A percentile compares a stretch with the other conserved stretches of the same genome.
These are phyloP conservation scores for Drosophila murphyi DNA, from an alignment of 1,140 invertebrate genomes.

Conservation along the genomic window DNA sequence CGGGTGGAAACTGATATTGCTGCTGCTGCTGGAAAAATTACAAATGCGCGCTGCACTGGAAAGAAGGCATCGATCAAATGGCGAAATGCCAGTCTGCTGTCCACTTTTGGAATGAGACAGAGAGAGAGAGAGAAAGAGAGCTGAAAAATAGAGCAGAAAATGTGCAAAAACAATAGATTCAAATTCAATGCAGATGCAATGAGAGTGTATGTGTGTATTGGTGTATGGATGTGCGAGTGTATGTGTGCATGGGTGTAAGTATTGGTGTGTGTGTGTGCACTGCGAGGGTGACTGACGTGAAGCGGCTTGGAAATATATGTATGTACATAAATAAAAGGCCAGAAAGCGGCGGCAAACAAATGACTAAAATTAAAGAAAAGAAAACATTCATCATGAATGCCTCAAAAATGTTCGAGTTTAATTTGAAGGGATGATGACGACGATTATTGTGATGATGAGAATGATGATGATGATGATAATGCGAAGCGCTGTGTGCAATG, in stretches of 20 bases:
- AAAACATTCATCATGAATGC: conserved; percentile 77
- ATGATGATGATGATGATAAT: conserved; percentile 15
- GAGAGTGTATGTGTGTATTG: neutral
- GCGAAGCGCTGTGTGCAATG: conserved; percentile 37
- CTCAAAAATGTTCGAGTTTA: conserved; percentile 58
- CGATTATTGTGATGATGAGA: conserved; percentile 11
- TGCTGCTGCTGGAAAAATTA: neutral
- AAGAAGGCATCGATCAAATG: conserved; percentile 11
- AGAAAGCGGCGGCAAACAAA: conserved; percentile 49
- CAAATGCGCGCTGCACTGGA: conserved; percentile 2
- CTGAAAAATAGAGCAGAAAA: conserved; percentile 10
- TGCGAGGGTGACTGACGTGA: conserved; percentile 53
- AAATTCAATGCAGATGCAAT: conserved; percentile 26
- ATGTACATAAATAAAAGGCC: conserved; percentile 24
- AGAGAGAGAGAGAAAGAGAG: neutral
- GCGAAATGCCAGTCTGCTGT: neutral
- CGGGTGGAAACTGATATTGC: too few relatives aligned
- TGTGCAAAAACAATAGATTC: conserved; percentile 24
- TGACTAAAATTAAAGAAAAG: conserved; percentile 79
- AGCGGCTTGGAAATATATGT: neutral
- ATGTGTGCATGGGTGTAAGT: conserved; percentile 16
- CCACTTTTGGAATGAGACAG: neutral
- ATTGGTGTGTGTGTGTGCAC: neutral
- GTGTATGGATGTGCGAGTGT: neutral
- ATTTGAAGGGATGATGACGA: conserved; percentile 63